A percentile compares a stretch with the other conserved stretches of the same genome.
Evolutionary conservation across 2,888 invertebrate genomes (phyloP).

Genomic region (Cartodere bifasciata): DNA sequence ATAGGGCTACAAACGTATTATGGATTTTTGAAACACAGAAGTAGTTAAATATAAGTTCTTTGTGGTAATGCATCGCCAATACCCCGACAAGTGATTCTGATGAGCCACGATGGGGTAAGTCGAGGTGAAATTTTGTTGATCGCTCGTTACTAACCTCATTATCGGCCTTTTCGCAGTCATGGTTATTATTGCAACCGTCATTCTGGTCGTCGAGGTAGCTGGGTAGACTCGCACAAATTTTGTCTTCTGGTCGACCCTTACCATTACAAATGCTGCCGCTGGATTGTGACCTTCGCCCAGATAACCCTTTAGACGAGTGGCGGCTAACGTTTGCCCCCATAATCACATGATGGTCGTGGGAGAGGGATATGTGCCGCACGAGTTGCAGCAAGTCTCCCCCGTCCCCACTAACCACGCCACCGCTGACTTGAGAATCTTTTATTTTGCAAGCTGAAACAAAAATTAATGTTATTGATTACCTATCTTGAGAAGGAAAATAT

Average conservation of each 20-base stretch:
- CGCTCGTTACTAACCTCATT: constrained; percentile 25
- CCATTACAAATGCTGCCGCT: constrained; percentile 62
- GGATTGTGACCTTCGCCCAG: constrained; percentile 58
- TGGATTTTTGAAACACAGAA: too few relatives aligned
- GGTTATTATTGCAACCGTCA: constrained; percentile 28
- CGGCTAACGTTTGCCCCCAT: constrained; percentile 74
- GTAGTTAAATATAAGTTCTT: too few relatives aligned
- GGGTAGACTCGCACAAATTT: constrained; percentile 48
- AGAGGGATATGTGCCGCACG: constrained; percentile 30
- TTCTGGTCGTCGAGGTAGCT: constrained; percentile 54
- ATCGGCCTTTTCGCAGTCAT: constrained; percentile 28
- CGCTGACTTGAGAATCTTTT: constrained; percentile 8
- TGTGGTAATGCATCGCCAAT: too few relatives aligned
- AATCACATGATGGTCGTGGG: constrained; percentile 40
- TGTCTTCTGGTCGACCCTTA: constrained; percentile 24
- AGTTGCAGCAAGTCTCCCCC: constrained; percentile 38
- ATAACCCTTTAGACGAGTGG: constrained; percentile 58
- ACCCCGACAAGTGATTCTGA: too few relatives aligned
- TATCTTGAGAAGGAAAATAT: too few relatives aligned
- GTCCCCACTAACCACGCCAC: constrained; percentile 19
- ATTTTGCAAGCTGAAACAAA: not conserved
- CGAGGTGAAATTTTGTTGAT: too few relatives aligned
- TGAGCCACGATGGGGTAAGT: too few relatives aligned
- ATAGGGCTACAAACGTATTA: too few relatives aligned
- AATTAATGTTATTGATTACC: too few relatives aligned